Conservation (phyloP, 2,888 invertebrate species). For the Scaptomyza polygonia region DNA sequence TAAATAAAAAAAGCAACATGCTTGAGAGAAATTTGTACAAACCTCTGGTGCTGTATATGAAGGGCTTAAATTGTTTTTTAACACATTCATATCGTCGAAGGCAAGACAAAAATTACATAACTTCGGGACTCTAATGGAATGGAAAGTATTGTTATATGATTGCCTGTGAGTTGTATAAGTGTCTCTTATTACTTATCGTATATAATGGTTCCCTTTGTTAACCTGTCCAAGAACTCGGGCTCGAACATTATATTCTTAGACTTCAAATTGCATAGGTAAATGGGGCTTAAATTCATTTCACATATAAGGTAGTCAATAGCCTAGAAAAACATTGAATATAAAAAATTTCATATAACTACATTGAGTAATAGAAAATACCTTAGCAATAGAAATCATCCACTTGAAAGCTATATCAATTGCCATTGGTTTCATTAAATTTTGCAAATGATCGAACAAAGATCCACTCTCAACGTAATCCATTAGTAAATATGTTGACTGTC, state of each 20-base stretch:
- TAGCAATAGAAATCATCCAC: neutral
- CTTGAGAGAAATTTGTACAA: neutral
- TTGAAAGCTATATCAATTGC: rapidly evolving
- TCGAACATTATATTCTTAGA: constrained; percentile 10
- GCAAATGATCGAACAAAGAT: neutral
- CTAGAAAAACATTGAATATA: neutral
- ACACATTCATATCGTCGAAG: neutral
- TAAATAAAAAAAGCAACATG: no score
- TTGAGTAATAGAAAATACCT: neutral
- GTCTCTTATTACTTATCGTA: neutral
- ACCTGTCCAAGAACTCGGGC: neutral
- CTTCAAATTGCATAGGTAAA: neutral
- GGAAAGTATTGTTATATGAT: neutral
- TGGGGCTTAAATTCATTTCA: neutral
- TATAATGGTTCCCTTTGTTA: neutral
- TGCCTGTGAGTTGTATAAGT: neutral
- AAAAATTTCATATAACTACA: no score
- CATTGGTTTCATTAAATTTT: neutral
- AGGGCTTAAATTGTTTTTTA: neutral
- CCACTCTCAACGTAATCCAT: neutral
- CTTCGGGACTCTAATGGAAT: neutral
- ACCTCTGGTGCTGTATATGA: constrained; percentile 26
- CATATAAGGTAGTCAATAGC: neutral
- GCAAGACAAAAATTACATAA: neutral
- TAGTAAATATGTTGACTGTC: neutral